phyloP scores from a whole-genome alignment of 2,113 vertebrate genomes.

The Numida meleagris region DNA sequence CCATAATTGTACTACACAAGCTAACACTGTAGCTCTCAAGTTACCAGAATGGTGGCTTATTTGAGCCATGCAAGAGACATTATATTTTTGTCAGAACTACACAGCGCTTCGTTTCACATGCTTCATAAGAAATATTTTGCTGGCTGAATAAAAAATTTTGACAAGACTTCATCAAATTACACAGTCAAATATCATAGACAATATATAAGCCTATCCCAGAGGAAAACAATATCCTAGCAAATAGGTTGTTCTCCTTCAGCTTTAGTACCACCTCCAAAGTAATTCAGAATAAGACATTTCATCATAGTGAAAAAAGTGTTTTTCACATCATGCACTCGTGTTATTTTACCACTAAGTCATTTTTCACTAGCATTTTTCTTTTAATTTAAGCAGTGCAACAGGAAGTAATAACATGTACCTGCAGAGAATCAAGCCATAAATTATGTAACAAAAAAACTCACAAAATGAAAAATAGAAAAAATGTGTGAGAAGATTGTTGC shows the following conservation, averaged over 20 bases:
- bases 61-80: not conserved
- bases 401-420: not conserved
- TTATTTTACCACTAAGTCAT: not conserved
- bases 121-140: not conserved
- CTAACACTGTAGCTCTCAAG: not conserved
- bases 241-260: not conserved
- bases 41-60: not conserved
- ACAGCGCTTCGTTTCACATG: not conserved
- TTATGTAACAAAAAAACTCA: not conserved
- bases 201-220: not conserved
- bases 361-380: not conserved
- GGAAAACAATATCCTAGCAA: not conserved
- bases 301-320: not conserved
- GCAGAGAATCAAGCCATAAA: not conserved
- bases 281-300: not conserved
- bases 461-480: not conserved
- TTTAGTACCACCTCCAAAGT: not conserved
- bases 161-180: not conserved
- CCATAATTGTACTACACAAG: not conserved
- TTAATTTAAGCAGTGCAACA: not conserved
- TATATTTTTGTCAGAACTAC: not conserved
- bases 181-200: not conserved
- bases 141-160: not conserved
- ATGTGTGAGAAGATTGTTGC: not conserved
- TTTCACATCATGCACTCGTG: not conserved